Evolutionary conservation across 2,888 invertebrate genomes (phyloP).

Genomic region (Protonemura montana): DNA sequence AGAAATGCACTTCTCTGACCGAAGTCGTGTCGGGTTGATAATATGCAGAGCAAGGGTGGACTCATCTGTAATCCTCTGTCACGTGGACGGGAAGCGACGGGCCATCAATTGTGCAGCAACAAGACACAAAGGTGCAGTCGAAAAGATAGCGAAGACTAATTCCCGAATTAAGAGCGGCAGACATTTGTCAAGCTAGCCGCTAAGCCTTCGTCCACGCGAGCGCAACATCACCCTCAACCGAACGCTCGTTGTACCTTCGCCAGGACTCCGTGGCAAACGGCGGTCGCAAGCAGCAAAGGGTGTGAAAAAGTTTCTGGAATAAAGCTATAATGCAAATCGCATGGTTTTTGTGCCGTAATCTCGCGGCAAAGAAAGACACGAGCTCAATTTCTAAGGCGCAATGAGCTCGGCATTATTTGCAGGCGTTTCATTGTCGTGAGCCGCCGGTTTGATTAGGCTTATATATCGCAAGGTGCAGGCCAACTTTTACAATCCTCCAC

Average conservation of each 20-base stretch:
- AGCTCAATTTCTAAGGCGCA: background rate
- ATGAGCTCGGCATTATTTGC: background rate
- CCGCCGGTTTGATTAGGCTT: background rate
- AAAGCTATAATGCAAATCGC: background rate
- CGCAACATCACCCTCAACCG: too few relatives aligned
- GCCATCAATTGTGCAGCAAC: background rate
- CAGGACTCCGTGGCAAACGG: too few relatives aligned
- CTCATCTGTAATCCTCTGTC: constrained; percentile 29
- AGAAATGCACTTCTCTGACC: too few relatives aligned
- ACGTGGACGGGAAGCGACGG: background rate
- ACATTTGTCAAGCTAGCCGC: constrained; percentile 18
- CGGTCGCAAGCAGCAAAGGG: background rate
- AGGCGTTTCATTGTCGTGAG: background rate
- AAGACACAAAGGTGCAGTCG: background rate
- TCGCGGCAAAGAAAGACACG: background rate
- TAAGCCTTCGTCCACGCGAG: constrained; percentile 7
- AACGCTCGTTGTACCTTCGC: too few relatives aligned
- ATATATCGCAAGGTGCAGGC: background rate
- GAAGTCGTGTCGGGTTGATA: too few relatives aligned
- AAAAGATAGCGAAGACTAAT: background rate
- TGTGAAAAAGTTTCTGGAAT: background rate
- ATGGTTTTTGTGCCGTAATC: background rate
- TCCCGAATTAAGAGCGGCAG: constrained; percentile 17
- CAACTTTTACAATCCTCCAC: too few relatives aligned
- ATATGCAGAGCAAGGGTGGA: background rate